These are phyloP conservation scores for Neocrepidodera transversa DNA, from an alignment of 2,888 invertebrate species.

Conservation along the genomic window DNA sequence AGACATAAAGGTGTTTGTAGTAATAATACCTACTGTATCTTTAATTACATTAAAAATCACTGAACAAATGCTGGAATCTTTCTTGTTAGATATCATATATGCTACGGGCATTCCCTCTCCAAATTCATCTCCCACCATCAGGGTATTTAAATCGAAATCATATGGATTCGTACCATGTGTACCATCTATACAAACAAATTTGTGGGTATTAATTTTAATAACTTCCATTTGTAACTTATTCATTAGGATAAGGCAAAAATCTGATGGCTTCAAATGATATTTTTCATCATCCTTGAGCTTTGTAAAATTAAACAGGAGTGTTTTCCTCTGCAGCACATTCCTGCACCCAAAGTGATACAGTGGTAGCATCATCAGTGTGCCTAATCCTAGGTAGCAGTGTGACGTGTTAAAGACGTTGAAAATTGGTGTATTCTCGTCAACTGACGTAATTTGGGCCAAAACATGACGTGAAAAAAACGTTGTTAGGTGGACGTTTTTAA, in stretches of 20 bases:
- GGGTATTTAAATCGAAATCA: slow-evolving; percentile 8
- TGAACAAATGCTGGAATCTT: background rate
- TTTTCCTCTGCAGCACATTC: slow-evolving; percentile 9
- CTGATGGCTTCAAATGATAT: slow-evolving; percentile 8
- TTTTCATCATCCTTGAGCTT: slow-evolving; percentile 12
- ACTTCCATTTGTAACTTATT: slow-evolving; percentile 1
- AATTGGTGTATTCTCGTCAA: no score
- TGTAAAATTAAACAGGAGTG: slow-evolving; percentile 11
- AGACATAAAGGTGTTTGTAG: slow-evolving; percentile 16
- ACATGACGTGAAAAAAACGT: no score
- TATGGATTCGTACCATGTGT: slow-evolving; percentile 11
- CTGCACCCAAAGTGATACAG: slow-evolving; percentile 3
- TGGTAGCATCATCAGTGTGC: slow-evolving; percentile 8
- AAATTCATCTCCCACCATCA: slow-evolving; percentile 8
- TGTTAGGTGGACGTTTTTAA: no score
- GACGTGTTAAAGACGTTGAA: no score
- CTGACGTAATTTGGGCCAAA: no score
- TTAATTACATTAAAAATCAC: slow-evolving; percentile 5
- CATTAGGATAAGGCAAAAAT: slow-evolving; percentile 13
- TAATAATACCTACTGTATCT: background rate
- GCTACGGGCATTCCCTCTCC: slow-evolving; percentile 8
- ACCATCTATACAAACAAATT: slow-evolving; percentile 9
- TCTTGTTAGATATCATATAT: slow-evolving; percentile 5
- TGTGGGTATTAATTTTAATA: no score
- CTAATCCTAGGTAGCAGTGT: no score